These are phyloP conservation scores for Noctua janthe DNA, from an alignment of 2,888 invertebrate species.

Conservation along the genomic window DNA sequence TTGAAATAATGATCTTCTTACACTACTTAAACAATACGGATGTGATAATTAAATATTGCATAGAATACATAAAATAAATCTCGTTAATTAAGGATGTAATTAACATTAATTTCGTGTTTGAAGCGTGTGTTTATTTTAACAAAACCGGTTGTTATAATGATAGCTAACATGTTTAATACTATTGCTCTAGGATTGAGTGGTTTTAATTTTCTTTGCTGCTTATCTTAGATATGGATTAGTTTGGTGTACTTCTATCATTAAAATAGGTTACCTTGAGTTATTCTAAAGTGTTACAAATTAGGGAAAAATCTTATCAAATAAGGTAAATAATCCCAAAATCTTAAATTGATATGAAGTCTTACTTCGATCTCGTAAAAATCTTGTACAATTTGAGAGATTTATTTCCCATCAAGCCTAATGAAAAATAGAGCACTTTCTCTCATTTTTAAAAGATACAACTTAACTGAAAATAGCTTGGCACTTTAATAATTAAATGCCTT, in stretches of 20 bases:
- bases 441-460: background rate
- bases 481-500: conserved; percentile 41
- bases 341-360: background rate
- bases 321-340: no score
- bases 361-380: background rate
- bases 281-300: background rate
- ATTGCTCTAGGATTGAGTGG: conserved; percentile 5
- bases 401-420: background rate
- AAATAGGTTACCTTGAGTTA: background rate
- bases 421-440: background rate
- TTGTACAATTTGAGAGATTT: background rate
- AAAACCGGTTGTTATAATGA: conserved; percentile 27
- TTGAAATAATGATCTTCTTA: background rate
- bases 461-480: conserved; percentile 10
- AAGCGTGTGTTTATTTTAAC: conserved; percentile 8
- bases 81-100: conserved; percentile 44
- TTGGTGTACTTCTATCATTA: background rate
- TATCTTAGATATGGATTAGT: background rate
- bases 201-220: background rate
- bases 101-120: conserved; percentile 16
- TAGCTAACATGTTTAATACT: background rate
- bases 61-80: conserved; percentile 22
- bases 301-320: background rate
- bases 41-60: conserved; percentile 50
- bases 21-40: conserved; percentile 18